Evolutionary conservation across 2,888 invertebrate species (phyloP).

Genomic region (Parnassius glacialis): DNA sequence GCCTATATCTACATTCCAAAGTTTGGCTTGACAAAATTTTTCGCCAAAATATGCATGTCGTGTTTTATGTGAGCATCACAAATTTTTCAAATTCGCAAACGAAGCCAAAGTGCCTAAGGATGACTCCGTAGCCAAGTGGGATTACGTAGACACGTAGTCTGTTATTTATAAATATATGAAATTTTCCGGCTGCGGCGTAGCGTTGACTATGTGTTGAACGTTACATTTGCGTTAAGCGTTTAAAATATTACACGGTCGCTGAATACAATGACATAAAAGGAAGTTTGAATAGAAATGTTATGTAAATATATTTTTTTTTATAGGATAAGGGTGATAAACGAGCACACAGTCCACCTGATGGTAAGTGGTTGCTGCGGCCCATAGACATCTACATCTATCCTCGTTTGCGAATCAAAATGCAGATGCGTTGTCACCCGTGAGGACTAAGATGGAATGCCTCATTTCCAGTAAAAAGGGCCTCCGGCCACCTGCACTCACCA

Average conservation of each 20-base stretch:
- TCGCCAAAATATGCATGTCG: constrained; percentile 13
- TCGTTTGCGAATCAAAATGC: too few species aligned
- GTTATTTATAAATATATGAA: constrained; percentile 25
- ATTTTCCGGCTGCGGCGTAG: constrained; percentile 21
- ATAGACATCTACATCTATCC: too few species aligned
- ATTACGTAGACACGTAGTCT: constrained; percentile 22
- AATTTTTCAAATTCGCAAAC: constrained; percentile 16
- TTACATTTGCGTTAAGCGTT: constrained; percentile 21
- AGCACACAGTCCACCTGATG: too few species aligned
- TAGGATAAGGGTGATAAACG: too few species aligned
- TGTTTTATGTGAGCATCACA: constrained; percentile 14
- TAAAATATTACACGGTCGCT: constrained; percentile 12
- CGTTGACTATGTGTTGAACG: constrained; percentile 17
- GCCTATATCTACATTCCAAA: background rate
- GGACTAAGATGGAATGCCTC: too few species aligned
- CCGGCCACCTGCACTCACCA: too few species aligned
- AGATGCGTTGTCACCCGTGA: too few species aligned
- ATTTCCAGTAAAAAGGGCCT: too few species aligned
- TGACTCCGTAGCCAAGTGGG: constrained; percentile 19
- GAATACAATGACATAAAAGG: background rate
- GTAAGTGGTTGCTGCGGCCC: too few species aligned
- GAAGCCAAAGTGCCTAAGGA: constrained; percentile 25
- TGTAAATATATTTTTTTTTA: too few species aligned
- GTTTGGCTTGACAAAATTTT: background rate
- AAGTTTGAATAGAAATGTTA: too few species aligned